Base-by-base conservation (phyloP, 2,797 vertebrate species). In the Nyctalus aviator region DNA sequence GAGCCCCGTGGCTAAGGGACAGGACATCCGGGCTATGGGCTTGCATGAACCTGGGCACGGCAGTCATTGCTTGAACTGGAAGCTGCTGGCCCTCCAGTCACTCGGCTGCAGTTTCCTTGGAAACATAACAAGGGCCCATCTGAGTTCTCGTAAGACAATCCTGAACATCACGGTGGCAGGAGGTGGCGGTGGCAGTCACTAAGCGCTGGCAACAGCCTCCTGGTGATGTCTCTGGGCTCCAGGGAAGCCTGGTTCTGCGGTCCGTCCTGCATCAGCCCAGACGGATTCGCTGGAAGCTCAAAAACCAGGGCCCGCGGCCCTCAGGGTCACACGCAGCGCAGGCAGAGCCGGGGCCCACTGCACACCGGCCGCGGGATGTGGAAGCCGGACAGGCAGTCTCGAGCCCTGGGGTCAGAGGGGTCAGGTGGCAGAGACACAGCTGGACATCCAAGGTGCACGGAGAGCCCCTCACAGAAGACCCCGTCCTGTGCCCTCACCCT, bases 191-290 rank as follows among this genome's bases (percentile, higher is more conserved):
- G 15, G 10, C 71, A 14, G 7, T 18, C 13, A 17, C 23, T 18
- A n/a, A n/a, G 17, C 55, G 27, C 46, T 37, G 27, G 32, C 21
- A 44, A 68, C n/a, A 2, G 6, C 41, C 77, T 2, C 12, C 2
- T n/a, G 18, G 53, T 0, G 41, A n/a, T 12, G 3, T 18, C 48
- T 2, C 64, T 6, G 17, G 0, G 0, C 18, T 27, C 75, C 44
- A 4, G 50, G 35, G 13, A 9, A 27, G 37, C 25, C 35, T 41
- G 57, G 11, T 59, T 27, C 57, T 27, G 57, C 1, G 0, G 25
- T 46, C 20, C 5, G 0, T 27, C 41, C 64, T 13, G 59, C 10
- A 3, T 57, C 62, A 50, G 4, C 75, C 35, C 10, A 66, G 75
- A 7, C 0, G 2, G 53, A 48, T n/a, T 14, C 37, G 1, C 3